phyloP scores from a whole-genome alignment of 2,797 vertebrate genomes.

The Orestias chungarensis region DNA sequence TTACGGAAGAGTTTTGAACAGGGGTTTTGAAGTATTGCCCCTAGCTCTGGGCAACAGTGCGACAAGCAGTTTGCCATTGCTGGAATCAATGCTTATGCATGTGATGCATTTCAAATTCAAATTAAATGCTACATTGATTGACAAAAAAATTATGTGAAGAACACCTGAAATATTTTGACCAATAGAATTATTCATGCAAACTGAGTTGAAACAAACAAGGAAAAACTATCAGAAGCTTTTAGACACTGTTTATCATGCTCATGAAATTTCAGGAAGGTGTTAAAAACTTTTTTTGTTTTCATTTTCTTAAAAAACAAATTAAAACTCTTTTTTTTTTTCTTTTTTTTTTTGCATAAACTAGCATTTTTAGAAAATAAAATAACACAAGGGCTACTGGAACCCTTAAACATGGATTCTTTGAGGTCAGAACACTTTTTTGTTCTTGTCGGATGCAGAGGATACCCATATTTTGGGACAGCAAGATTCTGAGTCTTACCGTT shows the following conservation, averaged over 20 bases:
- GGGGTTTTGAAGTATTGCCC: too few species aligned
- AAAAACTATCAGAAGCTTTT: background rate
- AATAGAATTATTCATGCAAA: background rate
- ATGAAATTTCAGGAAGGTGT: background rate
- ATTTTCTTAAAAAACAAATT: too few species aligned
- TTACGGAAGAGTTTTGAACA: too few species aligned
- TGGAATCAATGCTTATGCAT: too few species aligned
- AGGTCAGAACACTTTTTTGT: background rate
- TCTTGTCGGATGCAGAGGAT: background rate
- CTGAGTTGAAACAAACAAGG: background rate
- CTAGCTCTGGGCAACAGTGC: too few species aligned
- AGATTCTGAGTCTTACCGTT: background rate
- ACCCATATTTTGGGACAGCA: background rate
- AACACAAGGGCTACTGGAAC: background rate
- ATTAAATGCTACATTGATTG: background rate
- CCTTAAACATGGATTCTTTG: too few species aligned
- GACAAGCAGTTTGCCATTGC: too few species aligned
- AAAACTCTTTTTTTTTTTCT: too few species aligned
- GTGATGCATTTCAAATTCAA: too few species aligned
- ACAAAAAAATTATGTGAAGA: background rate
- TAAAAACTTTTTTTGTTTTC: background rate
- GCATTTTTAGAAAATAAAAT: background rate
- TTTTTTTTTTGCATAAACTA: too few species aligned
- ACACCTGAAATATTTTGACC: background rate
- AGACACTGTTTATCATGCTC: background rate